A percentile compares a stretch with the other conserved stretches of the same genome.
phyloP scores from a whole-genome alignment of 1,140 invertebrate genomes.

The Heliconius melpomene region DNA sequence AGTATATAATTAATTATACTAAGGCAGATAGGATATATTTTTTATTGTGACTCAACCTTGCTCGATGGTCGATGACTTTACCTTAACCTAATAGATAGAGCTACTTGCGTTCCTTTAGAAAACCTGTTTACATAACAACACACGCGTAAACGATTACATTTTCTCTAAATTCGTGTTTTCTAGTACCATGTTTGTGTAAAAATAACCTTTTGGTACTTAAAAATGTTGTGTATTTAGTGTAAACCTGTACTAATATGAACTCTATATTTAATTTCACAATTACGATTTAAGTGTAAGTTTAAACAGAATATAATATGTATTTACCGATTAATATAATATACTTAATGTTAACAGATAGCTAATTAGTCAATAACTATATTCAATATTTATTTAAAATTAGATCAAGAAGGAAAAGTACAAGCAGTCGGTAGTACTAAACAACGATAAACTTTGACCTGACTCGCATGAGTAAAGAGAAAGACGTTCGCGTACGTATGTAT shows the following conservation, averaged over 20 bases:
- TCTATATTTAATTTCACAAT: too few species aligned
- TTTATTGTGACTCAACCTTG: slow-evolving; percentile 16
- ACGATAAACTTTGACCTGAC: slow-evolving; percentile 63
- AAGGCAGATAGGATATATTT: neutral
- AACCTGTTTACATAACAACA: slow-evolving; percentile 42
- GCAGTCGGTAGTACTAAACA: slow-evolving; percentile 36
- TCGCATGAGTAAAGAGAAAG: slow-evolving; percentile 34
- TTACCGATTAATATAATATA: neutral
- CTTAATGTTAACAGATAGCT: neutral
- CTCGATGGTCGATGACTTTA: slow-evolving; percentile 32
- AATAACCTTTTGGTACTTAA: neutral
- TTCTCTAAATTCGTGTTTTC: neutral
- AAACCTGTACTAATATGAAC: too few species aligned
- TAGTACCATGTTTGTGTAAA: neutral
- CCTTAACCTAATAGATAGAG: slow-evolving; percentile 29
- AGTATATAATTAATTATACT: neutral
- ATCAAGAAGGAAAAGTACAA: slow-evolving; percentile 72
- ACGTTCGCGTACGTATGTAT: neutral
- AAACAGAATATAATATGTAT: too few species aligned
- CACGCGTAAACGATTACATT: slow-evolving; percentile 25
- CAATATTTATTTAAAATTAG: slow-evolving; percentile 56
- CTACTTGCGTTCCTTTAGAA: slow-evolving; percentile 24
- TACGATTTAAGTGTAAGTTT: too few species aligned
- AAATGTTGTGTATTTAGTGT: neutral
- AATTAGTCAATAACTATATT: neutral